Conservation (phyloP, 1,140 invertebrate genomes). For the Drosophila repletoides region DNA sequence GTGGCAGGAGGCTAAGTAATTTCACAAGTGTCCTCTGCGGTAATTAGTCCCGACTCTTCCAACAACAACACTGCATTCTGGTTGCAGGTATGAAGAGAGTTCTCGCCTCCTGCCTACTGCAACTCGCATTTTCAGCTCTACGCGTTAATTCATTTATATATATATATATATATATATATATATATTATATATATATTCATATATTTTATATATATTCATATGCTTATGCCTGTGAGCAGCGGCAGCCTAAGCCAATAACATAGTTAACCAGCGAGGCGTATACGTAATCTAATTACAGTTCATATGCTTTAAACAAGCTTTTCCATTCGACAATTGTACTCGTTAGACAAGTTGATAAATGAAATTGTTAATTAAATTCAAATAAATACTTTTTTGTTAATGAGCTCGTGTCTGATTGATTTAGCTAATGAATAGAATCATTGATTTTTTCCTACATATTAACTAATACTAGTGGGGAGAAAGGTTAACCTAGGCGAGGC, state of each 20-base stretch:
- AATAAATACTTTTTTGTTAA: neutral
- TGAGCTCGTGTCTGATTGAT: too few relatives aligned
- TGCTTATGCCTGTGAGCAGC: conserved; percentile 1
- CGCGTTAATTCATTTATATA: conserved; percentile 51
- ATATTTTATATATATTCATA: too few relatives aligned
- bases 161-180: too few relatives aligned
- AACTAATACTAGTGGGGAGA: too few relatives aligned
- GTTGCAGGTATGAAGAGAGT: conserved; percentile 1
- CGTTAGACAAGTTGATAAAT: neutral
- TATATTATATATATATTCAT: too few relatives aligned
- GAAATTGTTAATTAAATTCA: neutral
- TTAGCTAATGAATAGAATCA: too few relatives aligned
- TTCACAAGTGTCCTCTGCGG: conserved; percentile 18
- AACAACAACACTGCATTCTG: too few relatives aligned
- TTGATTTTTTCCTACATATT: too few relatives aligned
- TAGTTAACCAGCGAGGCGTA: conserved; percentile 40
- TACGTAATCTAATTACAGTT: conserved; percentile 50
- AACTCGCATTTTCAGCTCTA: conserved; percentile 37
- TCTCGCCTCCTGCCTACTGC: neutral
- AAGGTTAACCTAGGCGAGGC: too few relatives aligned
- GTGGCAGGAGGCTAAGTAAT: conserved; percentile 8
- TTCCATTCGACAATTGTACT: neutral
- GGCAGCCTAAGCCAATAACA: conserved; percentile 15
- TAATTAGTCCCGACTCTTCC: too few relatives aligned
- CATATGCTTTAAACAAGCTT: conserved; percentile 8